A percentile compares a stretch with the other conserved stretches of the same genome.
phyloP scores from a whole-genome alignment of 2,113 vertebrate genomes.

The human region DNA sequence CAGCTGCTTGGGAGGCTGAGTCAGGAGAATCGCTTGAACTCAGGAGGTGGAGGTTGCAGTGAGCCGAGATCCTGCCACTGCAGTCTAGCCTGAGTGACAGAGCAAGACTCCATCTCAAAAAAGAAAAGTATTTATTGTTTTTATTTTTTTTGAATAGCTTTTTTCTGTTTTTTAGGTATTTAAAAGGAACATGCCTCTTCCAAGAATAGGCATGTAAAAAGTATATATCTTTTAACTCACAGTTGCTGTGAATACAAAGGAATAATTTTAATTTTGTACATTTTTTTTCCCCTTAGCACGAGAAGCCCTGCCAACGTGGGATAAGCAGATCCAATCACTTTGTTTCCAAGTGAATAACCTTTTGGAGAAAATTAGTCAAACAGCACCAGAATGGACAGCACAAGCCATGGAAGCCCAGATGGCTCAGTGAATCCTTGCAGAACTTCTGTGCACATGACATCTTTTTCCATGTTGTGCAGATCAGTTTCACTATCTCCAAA shows the following conservation, averaged over 20 bases:
- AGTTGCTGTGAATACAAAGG: background rate
- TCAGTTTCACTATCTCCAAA: constrained; percentile 59
- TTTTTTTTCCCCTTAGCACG: constrained; percentile 85
- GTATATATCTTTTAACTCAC: constrained; percentile 10
- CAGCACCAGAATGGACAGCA: constrained; percentile 96
- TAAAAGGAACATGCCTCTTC: too few species aligned
- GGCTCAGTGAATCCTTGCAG: constrained; percentile 88
- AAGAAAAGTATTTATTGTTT: too few species aligned
- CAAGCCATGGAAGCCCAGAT: constrained; percentile 98
- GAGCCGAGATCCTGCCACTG: too few species aligned
- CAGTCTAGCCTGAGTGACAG: too few species aligned
- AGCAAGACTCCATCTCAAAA: too few species aligned
- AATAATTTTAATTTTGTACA: background rate
- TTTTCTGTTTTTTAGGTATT: too few species aligned
- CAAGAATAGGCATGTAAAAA: too few species aligned
- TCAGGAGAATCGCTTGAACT: too few species aligned
- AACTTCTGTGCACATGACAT: background rate
- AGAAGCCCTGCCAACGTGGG: constrained; percentile 98
- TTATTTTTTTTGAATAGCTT: too few species aligned
- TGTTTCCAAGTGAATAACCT: constrained; percentile 99
- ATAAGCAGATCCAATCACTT: constrained; percentile 98
- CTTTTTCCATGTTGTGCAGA: constrained; percentile 25
- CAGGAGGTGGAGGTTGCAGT: too few species aligned
- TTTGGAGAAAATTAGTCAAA: constrained; percentile 96
- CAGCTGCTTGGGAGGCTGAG: too few species aligned